Conservation (phyloP, 2,797 vertebrate species). For the Clarias fuscus region DNA sequence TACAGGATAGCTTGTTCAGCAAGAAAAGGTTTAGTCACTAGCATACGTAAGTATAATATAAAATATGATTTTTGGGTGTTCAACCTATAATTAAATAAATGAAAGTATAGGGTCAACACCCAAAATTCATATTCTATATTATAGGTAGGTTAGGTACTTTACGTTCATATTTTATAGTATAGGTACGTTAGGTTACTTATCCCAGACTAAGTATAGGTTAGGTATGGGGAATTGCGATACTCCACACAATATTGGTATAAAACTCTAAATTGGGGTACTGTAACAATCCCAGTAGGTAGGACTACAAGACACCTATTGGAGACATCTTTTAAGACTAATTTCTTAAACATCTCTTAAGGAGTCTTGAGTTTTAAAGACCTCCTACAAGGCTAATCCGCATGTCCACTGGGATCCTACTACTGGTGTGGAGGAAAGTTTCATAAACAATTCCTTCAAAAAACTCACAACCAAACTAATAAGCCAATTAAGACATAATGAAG, state of each 20-base stretch:
- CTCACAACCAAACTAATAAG: neutral
- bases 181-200: neutral
- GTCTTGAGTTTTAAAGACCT: no score
- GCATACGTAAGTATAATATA: neutral
- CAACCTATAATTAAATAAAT: no score
- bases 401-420: neutral
- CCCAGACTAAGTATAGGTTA: neutral
- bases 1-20: neutral
- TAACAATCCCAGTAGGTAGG: neutral
- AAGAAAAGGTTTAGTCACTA: neutral
- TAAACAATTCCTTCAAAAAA: neutral
- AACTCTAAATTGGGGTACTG: neutral
- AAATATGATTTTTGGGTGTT: no score
- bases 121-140: neutral
- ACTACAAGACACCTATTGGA: no score
- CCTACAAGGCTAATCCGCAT: no score
- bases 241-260: neutral
- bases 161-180: neutral
- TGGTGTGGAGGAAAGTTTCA: neutral
- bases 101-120: no score
- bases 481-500: conserved; percentile 9
- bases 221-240: neutral
- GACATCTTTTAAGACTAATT: no score
- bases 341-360: no score
- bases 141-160: neutral